Base-by-base conservation (phyloP, 1,140 invertebrate genomes). In the Teleogryllus occipitalis region DNA sequence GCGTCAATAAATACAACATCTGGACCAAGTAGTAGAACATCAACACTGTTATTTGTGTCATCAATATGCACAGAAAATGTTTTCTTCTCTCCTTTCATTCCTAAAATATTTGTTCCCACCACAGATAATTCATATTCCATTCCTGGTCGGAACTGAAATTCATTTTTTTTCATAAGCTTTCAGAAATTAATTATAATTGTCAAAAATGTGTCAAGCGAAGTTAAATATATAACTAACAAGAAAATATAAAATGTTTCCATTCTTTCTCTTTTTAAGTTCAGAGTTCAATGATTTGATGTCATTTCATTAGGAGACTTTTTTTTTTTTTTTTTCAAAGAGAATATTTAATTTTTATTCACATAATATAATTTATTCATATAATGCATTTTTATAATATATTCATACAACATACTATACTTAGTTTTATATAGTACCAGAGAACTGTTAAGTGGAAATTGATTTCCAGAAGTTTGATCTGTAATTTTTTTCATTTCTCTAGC, bases 41-140 rank as follows among this genome's bases (percentile, higher is more conserved):
- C 54, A 14, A 65, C 54, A 10, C 10, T 14, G 18, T 65, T 65
- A 65, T 65, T 65, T 65, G 54, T 14, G 10, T 65, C 54, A 65
- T 65, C 54, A 14, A 80, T 27, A 21, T 54, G 54, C 8, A 81
- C 54, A 18, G 77, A 47, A 48, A 81, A 75, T 7, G 39, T 21
- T 14, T 73, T 74, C 46, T 48, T 73, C 22, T 78, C 48, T 27
- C 80, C 74, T 18, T 54, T 21, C 39, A 75, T n/a, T 5, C 78
- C 77, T n/a, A 81, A 74, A 12, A 76, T 65, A 72, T 81, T 81
- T 39, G 22, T 15, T 0, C 46, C 77, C 21, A 27, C 74, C 47
- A 81, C 80, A 72, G 22, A 48, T 18, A 77, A 18, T 22, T 79
- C 21, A 74, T 81, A 81, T 21, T 47, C 65, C 47, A 81, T 77